Evolutionary conservation across 1,140 invertebrate genomes (phyloP), one percentile per base, ranked within the genome.

Genomic region (Pseudoatta argentina): DNA sequence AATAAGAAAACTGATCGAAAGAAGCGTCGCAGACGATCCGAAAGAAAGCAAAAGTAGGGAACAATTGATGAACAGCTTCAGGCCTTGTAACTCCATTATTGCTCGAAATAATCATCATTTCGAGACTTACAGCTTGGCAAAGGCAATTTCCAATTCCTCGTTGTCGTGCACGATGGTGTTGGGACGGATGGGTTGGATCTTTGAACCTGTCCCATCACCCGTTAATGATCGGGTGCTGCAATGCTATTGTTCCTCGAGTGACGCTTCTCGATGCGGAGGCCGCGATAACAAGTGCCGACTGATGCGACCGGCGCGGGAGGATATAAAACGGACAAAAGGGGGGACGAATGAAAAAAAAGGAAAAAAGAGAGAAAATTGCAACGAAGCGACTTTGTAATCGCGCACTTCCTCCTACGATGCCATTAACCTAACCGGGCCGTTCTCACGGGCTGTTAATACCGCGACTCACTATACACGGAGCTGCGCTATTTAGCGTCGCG

Each of bases 381-480:
- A 88, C 77, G 75, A 88, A 64, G 53, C 86, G 78, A 91, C 87
- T 90, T 89, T 59, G 88, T 89, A 91, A 92, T 87, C 88, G 86
- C 83, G 76, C 83, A 85, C 86, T 92, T 93, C 91, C 91, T 92
- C 83, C 86, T 64, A 55, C 76, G 87, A 75, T 86, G 86, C 85
- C 91, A 89, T 92, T 92, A 92, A 92, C 87, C 86, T 55, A 85
- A 92, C 88, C 89, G 88, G 71, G 72, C 72, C 79, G 92, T 93
- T 94, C 93, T 93, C 93, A 93, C 92, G 89, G 89, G 87, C 88
- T 83, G 90, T 93, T 91, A 91, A 92, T 92, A 94, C 91, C 91
- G 91, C 93, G 88, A 92, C 92, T 93, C 92, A 91, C 91, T 75
- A 51, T 86, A 88, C 83, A 57, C 87, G 88, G 85, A 81, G 86